phyloP scores from a whole-genome alignment of 1,140 invertebrate genomes.

The Dolichoris vasculosae region DNA sequence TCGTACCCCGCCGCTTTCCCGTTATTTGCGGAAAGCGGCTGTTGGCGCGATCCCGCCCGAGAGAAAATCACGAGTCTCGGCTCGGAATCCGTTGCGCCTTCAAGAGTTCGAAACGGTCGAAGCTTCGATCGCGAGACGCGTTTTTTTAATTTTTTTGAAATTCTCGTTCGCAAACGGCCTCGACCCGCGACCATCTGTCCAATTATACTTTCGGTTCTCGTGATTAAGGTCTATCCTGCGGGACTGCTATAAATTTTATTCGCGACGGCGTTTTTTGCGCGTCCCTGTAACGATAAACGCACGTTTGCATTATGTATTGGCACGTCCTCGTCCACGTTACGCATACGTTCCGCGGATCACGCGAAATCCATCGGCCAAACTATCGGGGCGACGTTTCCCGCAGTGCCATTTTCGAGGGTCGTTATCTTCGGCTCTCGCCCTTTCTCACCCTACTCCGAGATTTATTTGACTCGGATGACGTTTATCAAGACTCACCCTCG shows the following conservation, averaged over 20 bases:
- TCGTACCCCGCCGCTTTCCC: not conserved
- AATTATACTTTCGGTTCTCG: conserved; percentile 32
- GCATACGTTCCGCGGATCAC: conserved; percentile 61
- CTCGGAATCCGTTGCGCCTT: no score
- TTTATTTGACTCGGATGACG: not conserved
- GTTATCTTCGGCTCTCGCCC: not conserved
- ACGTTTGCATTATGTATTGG: conserved; percentile 63
- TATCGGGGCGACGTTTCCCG: no score
- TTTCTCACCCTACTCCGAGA: not conserved
- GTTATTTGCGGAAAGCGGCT: not conserved
- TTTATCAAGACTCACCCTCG: not conserved
- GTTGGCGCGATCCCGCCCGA: not conserved
- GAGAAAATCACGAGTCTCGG: no score
- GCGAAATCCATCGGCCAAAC: conserved; percentile 31
- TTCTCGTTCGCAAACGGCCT: no score
- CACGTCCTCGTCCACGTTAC: conserved; percentile 54
- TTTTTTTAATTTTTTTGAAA: no score
- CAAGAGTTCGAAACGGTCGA: no score
- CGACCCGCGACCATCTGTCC: conserved; percentile 16
- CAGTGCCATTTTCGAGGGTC: not conserved
- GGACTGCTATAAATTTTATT: conserved; percentile 48
- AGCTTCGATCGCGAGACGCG: no score
- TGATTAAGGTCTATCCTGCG: conserved; percentile 21
- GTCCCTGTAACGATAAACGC: conserved; percentile 55
- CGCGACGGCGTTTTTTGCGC: conserved; percentile 26